These are phyloP conservation scores for Acleris emargana DNA, from an alignment of 2,888 invertebrate genomes.

Conservation along the genomic window DNA sequence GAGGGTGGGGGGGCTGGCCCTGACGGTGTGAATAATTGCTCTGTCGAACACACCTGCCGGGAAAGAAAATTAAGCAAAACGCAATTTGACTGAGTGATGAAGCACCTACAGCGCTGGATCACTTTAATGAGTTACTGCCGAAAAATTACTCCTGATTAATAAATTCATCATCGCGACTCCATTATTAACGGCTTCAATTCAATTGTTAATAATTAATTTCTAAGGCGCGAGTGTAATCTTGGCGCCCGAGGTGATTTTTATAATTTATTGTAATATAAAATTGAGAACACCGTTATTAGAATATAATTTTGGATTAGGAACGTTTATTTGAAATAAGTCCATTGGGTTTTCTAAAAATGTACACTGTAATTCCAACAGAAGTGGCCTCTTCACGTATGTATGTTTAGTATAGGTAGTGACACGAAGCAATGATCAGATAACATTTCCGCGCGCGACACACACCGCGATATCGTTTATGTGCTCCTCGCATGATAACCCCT, in stretches of 20 bases:
- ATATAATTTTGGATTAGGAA: too few relatives aligned
- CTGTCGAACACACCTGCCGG: slow-evolving; percentile 83
- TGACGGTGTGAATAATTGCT: slow-evolving; percentile 83
- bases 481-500: slow-evolving; percentile 69
- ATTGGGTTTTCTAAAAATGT: not conserved
- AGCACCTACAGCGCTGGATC: slow-evolving; percentile 76
- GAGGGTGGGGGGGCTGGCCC: slow-evolving; percentile 71
- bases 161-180: slow-evolving; percentile 65
- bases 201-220: slow-evolving; percentile 23
- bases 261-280: not conserved
- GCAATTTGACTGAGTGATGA: slow-evolving; percentile 84
- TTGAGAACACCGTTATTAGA: too few relatives aligned
- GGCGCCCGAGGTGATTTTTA: not conserved
- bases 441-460: slow-evolving; percentile 58
- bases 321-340: too few relatives aligned
- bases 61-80: slow-evolving; percentile 84
- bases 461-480: slow-evolving; percentile 65
- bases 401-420: slow-evolving; percentile 30
- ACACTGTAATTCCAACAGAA: not conserved
- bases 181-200: slow-evolving; percentile 56
- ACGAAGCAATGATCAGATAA: slow-evolving; percentile 55
- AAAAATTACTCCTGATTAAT: slow-evolving; percentile 74
- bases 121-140: slow-evolving; percentile 79
- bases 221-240: slow-evolving; percentile 8
- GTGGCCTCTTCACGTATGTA: slow-evolving; percentile 6